Evolutionary conservation across 2,113 vertebrate species (phyloP).

Genomic region (Sminthopsis crassicaudata): DNA sequence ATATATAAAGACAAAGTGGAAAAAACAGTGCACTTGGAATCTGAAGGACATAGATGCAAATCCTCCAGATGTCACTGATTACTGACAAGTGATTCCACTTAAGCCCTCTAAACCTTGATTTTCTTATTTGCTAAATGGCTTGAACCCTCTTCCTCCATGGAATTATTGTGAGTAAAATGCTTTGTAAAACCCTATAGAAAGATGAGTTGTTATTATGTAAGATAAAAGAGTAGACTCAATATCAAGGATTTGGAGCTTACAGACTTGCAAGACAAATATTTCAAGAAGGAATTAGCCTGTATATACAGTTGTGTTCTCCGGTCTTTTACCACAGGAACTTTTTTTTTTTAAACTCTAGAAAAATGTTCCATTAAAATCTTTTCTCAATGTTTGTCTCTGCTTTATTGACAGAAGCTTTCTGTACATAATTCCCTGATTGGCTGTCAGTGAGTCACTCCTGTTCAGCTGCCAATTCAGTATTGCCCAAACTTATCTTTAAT

Average conservation of each 20-base stretch:
- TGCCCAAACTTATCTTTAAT: background rate
- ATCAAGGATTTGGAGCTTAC: background rate
- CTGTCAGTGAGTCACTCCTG: background rate
- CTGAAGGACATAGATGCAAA: background rate
- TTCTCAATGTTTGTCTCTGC: background rate
- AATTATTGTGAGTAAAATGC: background rate
- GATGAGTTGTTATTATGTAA: background rate
- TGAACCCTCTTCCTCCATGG: background rate
- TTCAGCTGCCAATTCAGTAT: background rate
- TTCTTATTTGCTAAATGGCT: background rate
- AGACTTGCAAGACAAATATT: background rate
- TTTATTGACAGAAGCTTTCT: slow-evolving; percentile 3
- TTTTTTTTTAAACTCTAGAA: background rate
- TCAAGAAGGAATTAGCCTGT: background rate
- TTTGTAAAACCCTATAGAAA: background rate
- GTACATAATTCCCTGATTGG: background rate
- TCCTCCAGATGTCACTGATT: background rate
- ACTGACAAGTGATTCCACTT: background rate
- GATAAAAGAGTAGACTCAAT: background rate
- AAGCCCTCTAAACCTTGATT: background rate
- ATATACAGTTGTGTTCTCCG: background rate
- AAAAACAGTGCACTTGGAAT: background rate
- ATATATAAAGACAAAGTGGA: background rate
- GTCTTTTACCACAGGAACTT: background rate
- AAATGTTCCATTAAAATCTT: background rate